Evolutionary conservation across 2,113 vertebrate species (phyloP).

Genomic region (Capricornis sumatraensis): DNA sequence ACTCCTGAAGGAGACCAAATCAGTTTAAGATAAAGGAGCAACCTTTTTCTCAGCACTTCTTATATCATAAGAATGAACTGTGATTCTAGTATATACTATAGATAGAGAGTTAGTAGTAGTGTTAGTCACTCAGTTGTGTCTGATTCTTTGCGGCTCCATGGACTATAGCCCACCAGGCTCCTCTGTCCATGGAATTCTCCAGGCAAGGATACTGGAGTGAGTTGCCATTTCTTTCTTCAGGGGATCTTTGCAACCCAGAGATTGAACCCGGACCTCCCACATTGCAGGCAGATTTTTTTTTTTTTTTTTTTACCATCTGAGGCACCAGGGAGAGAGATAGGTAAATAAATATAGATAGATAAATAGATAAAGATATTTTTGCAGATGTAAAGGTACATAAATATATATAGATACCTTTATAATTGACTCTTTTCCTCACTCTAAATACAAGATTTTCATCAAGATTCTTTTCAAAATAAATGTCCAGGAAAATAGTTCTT

Average conservation of each 20-base stretch:
- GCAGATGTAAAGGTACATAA: background rate
- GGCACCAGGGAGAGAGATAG: background rate
- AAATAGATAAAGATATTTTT: background rate
- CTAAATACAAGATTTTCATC: background rate
- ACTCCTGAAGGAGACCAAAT: background rate
- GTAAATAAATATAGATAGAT: background rate
- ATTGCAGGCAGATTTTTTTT: background rate
- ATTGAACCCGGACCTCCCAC: background rate
- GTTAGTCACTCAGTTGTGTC: background rate
- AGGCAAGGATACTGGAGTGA: background rate
- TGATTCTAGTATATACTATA: background rate
- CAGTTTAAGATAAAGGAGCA: background rate
- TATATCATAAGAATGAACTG: background rate
- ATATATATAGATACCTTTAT: background rate
- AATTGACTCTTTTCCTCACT: background rate
- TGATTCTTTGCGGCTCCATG: background rate
- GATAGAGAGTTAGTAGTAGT: background rate
- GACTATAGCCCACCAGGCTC: background rate
- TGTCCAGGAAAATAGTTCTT: background rate
- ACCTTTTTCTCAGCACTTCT: background rate
- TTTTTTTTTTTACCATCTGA: background rate
- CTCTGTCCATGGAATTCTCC: background rate
- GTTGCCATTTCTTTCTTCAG: background rate
- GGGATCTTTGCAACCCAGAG: background rate
- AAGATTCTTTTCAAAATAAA: conserved; percentile 38